Conservation (phyloP, 2,888 invertebrate genomes). For the Mythimna ferrago region DNA sequence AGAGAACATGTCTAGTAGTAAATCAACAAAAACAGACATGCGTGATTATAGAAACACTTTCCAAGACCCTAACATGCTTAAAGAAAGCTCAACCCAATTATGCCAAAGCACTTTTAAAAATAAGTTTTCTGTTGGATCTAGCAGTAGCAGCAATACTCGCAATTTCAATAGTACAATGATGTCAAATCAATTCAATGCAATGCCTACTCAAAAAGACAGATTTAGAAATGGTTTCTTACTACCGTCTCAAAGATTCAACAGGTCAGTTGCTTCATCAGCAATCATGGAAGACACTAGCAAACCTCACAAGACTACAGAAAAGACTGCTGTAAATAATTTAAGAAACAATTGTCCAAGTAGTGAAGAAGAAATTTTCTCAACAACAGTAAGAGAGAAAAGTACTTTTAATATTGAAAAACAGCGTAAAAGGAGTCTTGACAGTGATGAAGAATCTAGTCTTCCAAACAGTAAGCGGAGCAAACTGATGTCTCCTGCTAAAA, state of each 20-base stretch:
- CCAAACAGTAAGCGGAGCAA: constrained; percentile 71
- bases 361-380: constrained; percentile 75
- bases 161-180: constrained; percentile 39
- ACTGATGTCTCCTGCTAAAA: constrained; percentile 65
- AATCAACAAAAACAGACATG: constrained; percentile 44
- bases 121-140: constrained; percentile 59
- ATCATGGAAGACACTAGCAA: constrained; percentile 67
- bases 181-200: constrained; percentile 54
- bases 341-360: constrained; percentile 47
- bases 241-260: constrained; percentile 81
- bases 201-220: constrained; percentile 73
- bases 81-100: constrained; percentile 70
- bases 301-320: constrained; percentile 34
- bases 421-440: constrained; percentile 67
- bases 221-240: constrained; percentile 76
- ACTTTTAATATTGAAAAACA: constrained; percentile 36
- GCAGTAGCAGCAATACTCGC: constrained; percentile 40
- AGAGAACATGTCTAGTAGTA: constrained; percentile 67
- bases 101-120: constrained; percentile 72
- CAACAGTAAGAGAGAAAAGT: constrained; percentile 59
- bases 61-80: constrained; percentile 33
- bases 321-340: constrained; percentile 21
- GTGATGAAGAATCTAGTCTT: constrained; percentile 60
- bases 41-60: constrained; percentile 37
- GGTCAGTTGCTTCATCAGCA: constrained; percentile 66